Evolutionary conservation across 2,797 vertebrate genomes (phyloP).

Genomic region (Nannoperca obscura): DNA sequence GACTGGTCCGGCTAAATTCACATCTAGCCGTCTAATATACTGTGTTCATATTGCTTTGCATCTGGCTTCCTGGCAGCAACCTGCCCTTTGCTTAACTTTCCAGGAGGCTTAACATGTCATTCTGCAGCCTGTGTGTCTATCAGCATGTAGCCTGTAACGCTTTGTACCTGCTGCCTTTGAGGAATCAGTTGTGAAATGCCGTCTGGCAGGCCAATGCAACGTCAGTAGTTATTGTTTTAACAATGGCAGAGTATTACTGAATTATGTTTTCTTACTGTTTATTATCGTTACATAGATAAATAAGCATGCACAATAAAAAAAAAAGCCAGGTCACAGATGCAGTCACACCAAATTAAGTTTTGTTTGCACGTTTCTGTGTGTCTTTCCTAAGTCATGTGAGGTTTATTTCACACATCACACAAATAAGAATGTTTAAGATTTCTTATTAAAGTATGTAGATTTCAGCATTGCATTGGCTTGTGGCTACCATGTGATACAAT

Average conservation of each 20-base stretch:
- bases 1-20: constrained; percentile 28
- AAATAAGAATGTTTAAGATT: background rate
- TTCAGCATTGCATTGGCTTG: background rate
- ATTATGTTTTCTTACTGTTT: background rate
- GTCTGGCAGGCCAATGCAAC: constrained; percentile 4
- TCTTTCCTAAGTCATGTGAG: background rate
- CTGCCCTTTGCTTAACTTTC: constrained; percentile 42
- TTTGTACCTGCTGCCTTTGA: constrained; percentile 58
- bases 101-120: constrained; percentile 49
- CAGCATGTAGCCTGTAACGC: constrained; percentile 53
- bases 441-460: background rate
- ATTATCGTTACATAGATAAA: background rate
- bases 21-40: constrained; percentile 22
- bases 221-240: background rate
- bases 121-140: constrained; percentile 28
- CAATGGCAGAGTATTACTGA: background rate
- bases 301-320: background rate
- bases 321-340: background rate
- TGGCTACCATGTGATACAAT: background rate
- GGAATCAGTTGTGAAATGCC: constrained; percentile 39
- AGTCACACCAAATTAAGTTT: background rate
- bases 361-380: background rate
- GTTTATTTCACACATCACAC: background rate
- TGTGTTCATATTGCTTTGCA: constrained; percentile 22
- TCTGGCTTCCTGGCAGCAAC: constrained; percentile 35